A percentile compares a stretch with the other conserved stretches of the same genome.
phyloP scores from a whole-genome alignment of 1,140 invertebrate species.

The Drosophila sulfurigaster region DNA sequence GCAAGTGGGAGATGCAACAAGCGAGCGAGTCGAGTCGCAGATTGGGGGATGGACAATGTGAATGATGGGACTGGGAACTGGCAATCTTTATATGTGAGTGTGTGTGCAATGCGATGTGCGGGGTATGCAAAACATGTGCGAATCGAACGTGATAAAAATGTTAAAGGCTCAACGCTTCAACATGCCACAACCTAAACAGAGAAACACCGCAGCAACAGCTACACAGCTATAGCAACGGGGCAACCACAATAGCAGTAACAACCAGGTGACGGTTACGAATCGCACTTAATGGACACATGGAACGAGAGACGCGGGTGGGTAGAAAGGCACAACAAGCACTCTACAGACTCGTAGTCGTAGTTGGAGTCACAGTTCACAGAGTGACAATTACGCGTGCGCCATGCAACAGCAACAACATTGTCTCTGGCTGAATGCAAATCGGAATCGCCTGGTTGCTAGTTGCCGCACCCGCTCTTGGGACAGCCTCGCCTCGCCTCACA shows the following conservation, averaged over 20 bases:
- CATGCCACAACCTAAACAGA: slow-evolving; percentile 34
- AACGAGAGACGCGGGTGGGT: neutral
- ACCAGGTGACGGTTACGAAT: slow-evolving; percentile 68
- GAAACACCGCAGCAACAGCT: slow-evolving; percentile 1
- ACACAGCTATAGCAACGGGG: neutral
- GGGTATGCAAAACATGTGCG: slow-evolving; percentile 84
- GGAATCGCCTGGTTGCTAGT: neutral
- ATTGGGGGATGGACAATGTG: neutral
- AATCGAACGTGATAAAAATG: slow-evolving; percentile 84
- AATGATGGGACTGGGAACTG: slow-evolving; percentile 21
- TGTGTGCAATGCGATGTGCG: slow-evolving; percentile 28
- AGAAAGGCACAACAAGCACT: neutral
- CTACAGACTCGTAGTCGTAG: neutral
- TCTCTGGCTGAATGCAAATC: slow-evolving; percentile 38
- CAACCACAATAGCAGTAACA: neutral
- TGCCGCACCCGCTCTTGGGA: neutral
- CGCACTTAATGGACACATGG: slow-evolving; percentile 63
- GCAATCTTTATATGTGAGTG: slow-evolving; percentile 20
- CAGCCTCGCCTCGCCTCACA: slow-evolving; percentile 42
- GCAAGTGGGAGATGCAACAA: slow-evolving; percentile 17
- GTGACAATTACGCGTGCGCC: slow-evolving; percentile 80
- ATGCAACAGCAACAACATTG: slow-evolving; percentile 43
- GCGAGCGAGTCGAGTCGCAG: neutral
- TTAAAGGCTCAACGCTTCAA: slow-evolving; percentile 58
- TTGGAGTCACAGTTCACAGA: slow-evolving; percentile 63